Percentiles rank a stretch among this genome's conserved stretches.
Conservation (phyloP, 2,797 vertebrate genomes). For the Poecile montanus region DNA sequence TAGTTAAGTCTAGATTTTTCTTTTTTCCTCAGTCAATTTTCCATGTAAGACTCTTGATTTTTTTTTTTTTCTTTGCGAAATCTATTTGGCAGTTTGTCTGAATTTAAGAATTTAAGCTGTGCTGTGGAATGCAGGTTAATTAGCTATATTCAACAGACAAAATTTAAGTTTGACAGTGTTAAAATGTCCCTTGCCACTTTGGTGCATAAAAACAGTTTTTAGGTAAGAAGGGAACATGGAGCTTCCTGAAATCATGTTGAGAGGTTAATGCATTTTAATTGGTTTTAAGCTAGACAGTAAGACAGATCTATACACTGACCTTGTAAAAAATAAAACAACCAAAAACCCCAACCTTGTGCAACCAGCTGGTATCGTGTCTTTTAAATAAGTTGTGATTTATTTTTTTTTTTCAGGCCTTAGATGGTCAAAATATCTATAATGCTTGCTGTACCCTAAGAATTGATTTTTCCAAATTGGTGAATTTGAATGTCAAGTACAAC, state of each 20-base stretch:
- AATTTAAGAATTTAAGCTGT: not conserved
- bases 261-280: not conserved
- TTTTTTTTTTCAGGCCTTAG: slow-evolving; percentile 84
- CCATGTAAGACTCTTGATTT: not conserved
- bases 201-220: not conserved
- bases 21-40: not conserved
- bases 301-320: not conserved
- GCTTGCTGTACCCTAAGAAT: slow-evolving; percentile 97
- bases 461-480: slow-evolving; percentile 98
- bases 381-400: slow-evolving; percentile 5
- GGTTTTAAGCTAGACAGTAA: not conserved
- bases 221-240: not conserved
- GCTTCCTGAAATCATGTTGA: not conserved
- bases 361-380: not conserved
- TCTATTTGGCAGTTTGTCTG: not conserved
- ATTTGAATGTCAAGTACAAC: slow-evolving; percentile 99
- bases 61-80: not conserved
- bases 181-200: not conserved
- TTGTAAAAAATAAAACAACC: not conserved
- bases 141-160: not conserved
- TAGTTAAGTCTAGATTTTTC: not conserved
- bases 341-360: not conserved
- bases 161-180: not conserved
- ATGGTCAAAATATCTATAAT: slow-evolving; percentile 98
- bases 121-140: not conserved